These are phyloP conservation scores for Euzetes globulus DNA, from an alignment of 2,888 invertebrate species.

Conservation along the genomic window DNA sequence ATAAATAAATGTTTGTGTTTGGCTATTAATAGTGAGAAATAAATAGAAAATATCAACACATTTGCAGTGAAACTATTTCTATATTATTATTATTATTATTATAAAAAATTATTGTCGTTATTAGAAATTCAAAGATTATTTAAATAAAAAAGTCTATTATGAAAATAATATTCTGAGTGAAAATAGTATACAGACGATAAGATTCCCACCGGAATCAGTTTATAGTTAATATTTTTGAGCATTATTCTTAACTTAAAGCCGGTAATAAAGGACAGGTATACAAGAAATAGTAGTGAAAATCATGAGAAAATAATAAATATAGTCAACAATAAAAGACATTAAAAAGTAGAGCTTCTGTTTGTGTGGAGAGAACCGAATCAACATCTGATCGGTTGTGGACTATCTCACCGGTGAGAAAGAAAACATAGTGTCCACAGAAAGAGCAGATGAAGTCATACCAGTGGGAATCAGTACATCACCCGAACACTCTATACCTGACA, in stretches of 20 bases:
- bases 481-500: neutral
- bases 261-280: neutral
- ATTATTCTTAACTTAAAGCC: conserved; percentile 12
- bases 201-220: conserved; percentile 16
- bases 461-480: conserved; percentile 13
- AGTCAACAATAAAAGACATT: conserved; percentile 10
- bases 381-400: conserved; percentile 1
- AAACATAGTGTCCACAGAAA: conserved; percentile 21
- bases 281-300: neutral
- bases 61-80: no score
- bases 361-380: neutral
- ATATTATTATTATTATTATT: neutral
- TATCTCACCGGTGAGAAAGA: conserved; percentile 25
- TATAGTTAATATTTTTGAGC: neutral
- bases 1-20: no score
- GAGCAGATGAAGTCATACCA: conserved; percentile 17
- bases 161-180: neutral
- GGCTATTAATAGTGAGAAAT: no score
- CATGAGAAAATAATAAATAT: conserved; percentile 18
- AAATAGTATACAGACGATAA: neutral
- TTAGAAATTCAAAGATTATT: neutral
- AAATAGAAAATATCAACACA: no score
- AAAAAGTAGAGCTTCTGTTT: conserved; percentile 9
- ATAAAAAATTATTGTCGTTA: neutral
- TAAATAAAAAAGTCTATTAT: neutral